Evolutionary conservation across 1,140 invertebrate species (phyloP), one percentile per base, ranked within the genome.

Genomic region (Atopsyche davidsoni): DNA sequence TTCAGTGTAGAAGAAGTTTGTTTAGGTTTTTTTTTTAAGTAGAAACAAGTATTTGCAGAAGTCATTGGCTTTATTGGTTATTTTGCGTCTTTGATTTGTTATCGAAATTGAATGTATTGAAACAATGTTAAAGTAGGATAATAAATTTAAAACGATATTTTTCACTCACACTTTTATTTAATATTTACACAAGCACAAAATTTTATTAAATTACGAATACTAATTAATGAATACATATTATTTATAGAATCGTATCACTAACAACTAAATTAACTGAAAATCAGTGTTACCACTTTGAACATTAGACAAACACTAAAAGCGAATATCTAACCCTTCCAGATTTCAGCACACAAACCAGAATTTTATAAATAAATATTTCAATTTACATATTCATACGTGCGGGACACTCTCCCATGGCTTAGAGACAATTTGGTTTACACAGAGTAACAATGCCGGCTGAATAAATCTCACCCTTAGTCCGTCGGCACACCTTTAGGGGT

Each of bases 361-460:
- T 35, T 34, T 44, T n/a, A 35, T 24, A 49, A 48, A 54, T 49
- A 55, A 55, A 40, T 54, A 46, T 13, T 44, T 18, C 14, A 17
- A 55, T 55, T 55, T 46, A 23, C 53, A 55, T 55, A 55, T 50
- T 50, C 21, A 36, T 48, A 14, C 7, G 13, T 17, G 43, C 19
- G 39, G 40, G 36, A 49, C 46, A 52, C 10, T 53, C 43, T 53
- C 51, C 35, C 44, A 32, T 25, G 42, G 47, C 47, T 46, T 46
- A 55, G 14, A 55, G 47, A 55, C 53, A 55, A 55, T 55, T 54
- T 34, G 16, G 52, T 54, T 49, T 53, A 47, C 50, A 52, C 50
- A 52, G 21, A 40, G 16, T 36, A 39, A 52, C 44, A 53, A 47
- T 35, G 25, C 4, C 6, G 36, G 22, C 32, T 46, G 32, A 47